Evolutionary conservation across 2,888 invertebrate genomes (phyloP).

Genomic region (Lochmaea crataegi): DNA sequence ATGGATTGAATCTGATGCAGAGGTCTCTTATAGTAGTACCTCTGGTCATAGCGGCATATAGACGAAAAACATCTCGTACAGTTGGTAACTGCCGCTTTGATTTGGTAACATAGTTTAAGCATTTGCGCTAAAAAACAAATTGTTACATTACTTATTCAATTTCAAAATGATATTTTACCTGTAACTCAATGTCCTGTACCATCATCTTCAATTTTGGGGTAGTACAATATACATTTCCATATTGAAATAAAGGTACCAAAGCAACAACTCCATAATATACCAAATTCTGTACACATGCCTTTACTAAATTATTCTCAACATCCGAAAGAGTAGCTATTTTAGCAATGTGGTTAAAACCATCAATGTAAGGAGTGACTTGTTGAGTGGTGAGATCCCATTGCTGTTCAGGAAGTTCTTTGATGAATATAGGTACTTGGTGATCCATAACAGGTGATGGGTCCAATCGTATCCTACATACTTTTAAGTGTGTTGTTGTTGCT

Average conservation of each 20-base stretch:
- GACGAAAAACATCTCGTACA: constrained; percentile 70
- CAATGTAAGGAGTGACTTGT: constrained; percentile 88
- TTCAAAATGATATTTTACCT: constrained; percentile 51
- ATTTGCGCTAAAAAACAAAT: constrained; percentile 61
- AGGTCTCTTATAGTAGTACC: constrained; percentile 78
- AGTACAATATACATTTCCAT: constrained; percentile 74
- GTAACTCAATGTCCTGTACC: constrained; percentile 66
- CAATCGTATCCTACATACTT: constrained; percentile 83
- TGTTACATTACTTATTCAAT: not conserved
- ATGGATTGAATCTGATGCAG: constrained; percentile 78
- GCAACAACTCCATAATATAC: constrained; percentile 79
- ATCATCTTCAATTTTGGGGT: constrained; percentile 70
- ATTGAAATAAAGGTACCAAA: constrained; percentile 73
- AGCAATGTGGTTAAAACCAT: constrained; percentile 92
- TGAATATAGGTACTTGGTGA: constrained; percentile 90
- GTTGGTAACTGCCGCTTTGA: constrained; percentile 65
- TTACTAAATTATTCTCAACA: constrained; percentile 93
- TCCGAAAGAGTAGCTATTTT: constrained; percentile 91
- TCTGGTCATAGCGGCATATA: constrained; percentile 77
- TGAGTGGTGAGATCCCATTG: constrained; percentile 96
- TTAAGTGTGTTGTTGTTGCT: constrained; percentile 88
- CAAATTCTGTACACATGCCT: constrained; percentile 93
- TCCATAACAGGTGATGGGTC: constrained; percentile 87
- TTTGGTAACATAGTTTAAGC: constrained; percentile 60
- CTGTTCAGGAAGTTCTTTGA: constrained; percentile 63